Evolutionary conservation across 2,888 invertebrate genomes (phyloP).

Genomic region (Pseudococcus jackbeardsleyi): DNA sequence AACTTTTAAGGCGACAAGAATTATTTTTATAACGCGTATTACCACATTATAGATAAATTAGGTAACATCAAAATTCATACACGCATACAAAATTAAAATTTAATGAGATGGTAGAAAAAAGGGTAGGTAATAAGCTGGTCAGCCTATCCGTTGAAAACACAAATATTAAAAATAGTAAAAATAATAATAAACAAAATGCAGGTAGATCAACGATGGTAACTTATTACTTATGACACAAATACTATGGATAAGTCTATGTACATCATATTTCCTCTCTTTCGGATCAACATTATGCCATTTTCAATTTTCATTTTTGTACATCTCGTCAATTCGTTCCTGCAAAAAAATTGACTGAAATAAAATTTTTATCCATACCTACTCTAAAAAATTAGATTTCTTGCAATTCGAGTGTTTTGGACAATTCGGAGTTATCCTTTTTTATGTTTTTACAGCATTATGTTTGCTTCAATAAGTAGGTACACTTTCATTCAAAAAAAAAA

Average conservation of each 20-base stretch:
- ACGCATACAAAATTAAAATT: slow-evolving; percentile 12
- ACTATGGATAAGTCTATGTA: neutral
- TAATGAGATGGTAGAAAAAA: slow-evolving; percentile 14
- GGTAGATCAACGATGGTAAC: slow-evolving; percentile 19
- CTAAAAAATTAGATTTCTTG: no score
- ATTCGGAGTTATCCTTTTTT: no score
- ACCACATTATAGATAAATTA: neutral
- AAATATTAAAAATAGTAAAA: neutral
- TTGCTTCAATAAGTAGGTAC: no score
- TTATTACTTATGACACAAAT: neutral
- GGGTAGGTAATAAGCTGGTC: neutral
- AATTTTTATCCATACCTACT: neutral
- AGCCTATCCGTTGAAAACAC: neutral
- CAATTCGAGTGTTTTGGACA: no score
- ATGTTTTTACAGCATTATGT: no score
- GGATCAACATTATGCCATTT: neutral
- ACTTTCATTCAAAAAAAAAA: no score
- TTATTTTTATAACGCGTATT: neutral
- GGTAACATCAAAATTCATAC: neutral
- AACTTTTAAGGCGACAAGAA: neutral
- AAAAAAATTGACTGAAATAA: neutral
- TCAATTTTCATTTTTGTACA: neutral
- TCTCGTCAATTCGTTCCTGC: neutral
- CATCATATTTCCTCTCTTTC: neutral
- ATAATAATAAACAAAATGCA: slow-evolving; percentile 22